These are phyloP conservation scores for Poliocrania exsul DNA, from an alignment of 2,797 vertebrate genomes.

Conservation along the genomic window DNA sequence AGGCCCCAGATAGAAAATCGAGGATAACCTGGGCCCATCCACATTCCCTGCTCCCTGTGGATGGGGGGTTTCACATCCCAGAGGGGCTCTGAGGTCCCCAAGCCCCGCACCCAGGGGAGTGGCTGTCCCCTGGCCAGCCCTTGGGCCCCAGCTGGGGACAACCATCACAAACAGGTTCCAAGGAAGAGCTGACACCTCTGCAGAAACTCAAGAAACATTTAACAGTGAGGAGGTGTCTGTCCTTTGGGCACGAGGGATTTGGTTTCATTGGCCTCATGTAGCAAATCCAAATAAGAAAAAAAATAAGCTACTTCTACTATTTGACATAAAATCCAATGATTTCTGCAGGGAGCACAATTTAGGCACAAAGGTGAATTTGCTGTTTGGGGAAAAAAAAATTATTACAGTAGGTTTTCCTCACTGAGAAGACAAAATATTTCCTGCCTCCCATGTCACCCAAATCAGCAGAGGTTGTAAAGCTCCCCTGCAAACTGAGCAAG, in stretches of 20 bases:
- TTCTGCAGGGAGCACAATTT: background rate
- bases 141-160: background rate
- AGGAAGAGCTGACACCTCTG: background rate
- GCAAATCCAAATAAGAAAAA: background rate
- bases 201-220: background rate
- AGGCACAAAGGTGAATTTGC: background rate
- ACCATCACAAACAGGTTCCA: constrained; percentile 41
- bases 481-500: background rate
- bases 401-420: background rate
- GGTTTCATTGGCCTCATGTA: background rate
- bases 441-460: background rate
- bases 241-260: accelerated
- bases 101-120: no score
- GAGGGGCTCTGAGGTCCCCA: background rate
- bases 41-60: background rate
- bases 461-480: background rate
- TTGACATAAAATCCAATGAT: background rate
- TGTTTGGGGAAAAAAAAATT: accelerated
- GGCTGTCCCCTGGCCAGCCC: background rate
- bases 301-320: background rate
- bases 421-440: background rate
- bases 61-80: accelerated
- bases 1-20: background rate
- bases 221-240: background rate
- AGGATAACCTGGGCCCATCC: background rate